These are phyloP conservation scores for Poecile atricapillus DNA, from an alignment of 2,113 vertebrate species.

Conservation along the genomic window DNA sequence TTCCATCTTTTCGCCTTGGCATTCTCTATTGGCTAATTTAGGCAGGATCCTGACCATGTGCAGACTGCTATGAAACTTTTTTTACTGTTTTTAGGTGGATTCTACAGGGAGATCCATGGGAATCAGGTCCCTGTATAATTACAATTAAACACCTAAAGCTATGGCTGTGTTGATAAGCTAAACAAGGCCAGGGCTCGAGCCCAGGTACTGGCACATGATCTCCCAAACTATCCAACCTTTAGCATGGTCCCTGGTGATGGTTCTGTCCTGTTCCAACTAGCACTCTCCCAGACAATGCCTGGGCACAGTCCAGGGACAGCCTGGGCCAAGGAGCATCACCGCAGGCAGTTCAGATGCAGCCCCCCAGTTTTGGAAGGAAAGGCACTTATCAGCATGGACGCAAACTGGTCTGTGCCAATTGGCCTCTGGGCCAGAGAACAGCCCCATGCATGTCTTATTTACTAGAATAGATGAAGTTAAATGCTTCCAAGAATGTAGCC, in stretches of 20 bases:
- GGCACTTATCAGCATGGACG: neutral
- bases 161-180: conserved; percentile 1
- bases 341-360: conserved; percentile 52
- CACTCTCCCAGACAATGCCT: conserved; percentile 44
- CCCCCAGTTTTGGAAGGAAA: conserved; percentile 30
- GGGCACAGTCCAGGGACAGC: neutral
- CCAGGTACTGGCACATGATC: neutral
- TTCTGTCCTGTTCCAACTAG: conserved; percentile 58
- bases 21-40: neutral
- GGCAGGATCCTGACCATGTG: neutral
- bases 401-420: conserved; percentile 12
- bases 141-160: neutral
- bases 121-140: neutral
- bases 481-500: conserved; percentile 10
- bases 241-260: neutral
- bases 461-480: conserved; percentile 3
- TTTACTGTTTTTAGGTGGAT: neutral
- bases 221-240: neutral
- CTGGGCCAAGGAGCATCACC: conserved; percentile 45
- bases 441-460: conserved; percentile 51
- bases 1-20: neutral
- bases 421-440: conserved; percentile 47
- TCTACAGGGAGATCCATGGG: neutral
- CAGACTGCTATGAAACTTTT: neutral
- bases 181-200: neutral